Conservation (phyloP, 2,113 vertebrate genomes). For the Bubalus kerabau region DNA sequence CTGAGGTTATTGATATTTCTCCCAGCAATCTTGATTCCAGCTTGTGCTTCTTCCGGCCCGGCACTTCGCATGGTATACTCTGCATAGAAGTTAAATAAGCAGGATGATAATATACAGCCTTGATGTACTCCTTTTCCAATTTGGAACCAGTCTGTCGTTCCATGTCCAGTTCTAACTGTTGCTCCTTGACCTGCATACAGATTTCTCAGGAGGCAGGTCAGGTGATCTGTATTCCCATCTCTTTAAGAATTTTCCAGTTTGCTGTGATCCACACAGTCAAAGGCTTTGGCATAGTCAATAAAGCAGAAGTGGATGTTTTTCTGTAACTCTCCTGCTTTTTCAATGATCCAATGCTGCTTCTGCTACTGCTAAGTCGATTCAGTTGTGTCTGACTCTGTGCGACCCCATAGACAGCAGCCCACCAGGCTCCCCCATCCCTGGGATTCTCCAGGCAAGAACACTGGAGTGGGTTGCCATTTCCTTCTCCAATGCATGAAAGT, state of each 20-base stretch:
- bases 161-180: not conserved
- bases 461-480: too few species aligned
- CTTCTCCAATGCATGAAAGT: too few species aligned
- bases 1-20: not conserved
- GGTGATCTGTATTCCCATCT: not conserved
- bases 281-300: not conserved
- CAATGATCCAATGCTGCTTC: not conserved
- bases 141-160: not conserved
- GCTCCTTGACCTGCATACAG: not conserved
- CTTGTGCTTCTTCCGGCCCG: not conserved
- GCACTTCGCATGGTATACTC: not conserved
- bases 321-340: not conserved
- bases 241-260: not conserved
- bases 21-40: not conserved
- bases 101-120: not conserved
- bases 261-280: not conserved
- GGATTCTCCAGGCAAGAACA: too few species aligned
- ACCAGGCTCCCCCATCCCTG: too few species aligned
- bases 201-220: not conserved
- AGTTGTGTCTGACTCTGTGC: too few species aligned
- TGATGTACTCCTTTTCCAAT: not conserved
- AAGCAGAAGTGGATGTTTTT: not conserved
- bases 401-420: too few species aligned
- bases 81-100: not conserved
- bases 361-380: too few species aligned